Conservation (phyloP, 92 coral and sea anemone genomes). For the Palythoa grandis region DNA sequence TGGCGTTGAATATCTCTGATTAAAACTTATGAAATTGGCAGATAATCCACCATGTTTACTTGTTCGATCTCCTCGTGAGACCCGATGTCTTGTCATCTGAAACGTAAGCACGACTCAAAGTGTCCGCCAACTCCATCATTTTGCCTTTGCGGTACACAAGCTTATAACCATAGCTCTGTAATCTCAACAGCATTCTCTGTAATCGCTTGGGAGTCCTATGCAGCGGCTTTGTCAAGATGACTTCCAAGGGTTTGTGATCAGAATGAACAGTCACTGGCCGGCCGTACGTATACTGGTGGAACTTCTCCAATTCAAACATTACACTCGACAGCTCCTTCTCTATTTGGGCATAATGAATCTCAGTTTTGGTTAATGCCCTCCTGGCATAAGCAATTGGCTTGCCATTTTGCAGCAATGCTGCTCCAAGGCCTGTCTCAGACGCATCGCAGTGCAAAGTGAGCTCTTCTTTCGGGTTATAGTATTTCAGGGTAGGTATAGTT, state of each 20-base stretch:
- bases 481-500: conserved; percentile 14
- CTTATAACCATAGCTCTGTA: neutral
- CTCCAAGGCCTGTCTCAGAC: conserved; percentile 8
- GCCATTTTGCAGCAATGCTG: conserved; percentile 4
- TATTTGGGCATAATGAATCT: neutral
- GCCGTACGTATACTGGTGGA: neutral
- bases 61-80: neutral
- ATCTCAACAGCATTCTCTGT: neutral
- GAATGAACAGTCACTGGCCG: neutral
- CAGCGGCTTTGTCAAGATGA: neutral
- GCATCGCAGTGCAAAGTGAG: conserved; percentile 17
- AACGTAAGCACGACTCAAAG: conserved; percentile 18
- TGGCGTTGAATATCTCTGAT: conserved; percentile 23
- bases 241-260: neutral
- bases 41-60: conserved; percentile 18
- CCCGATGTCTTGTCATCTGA: neutral
- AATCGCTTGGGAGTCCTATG: neutral
- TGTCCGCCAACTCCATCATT: conserved; percentile 15
- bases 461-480: conserved; percentile 19
- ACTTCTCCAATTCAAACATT: neutral
- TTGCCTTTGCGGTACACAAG: neutral
- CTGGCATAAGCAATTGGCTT: conserved; percentile 5
- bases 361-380: conserved; percentile 9
- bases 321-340: neutral
- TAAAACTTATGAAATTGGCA: neutral